phyloP scores from a whole-genome alignment of 2,888 invertebrate genomes.

The Diplazon laetatorius region DNA sequence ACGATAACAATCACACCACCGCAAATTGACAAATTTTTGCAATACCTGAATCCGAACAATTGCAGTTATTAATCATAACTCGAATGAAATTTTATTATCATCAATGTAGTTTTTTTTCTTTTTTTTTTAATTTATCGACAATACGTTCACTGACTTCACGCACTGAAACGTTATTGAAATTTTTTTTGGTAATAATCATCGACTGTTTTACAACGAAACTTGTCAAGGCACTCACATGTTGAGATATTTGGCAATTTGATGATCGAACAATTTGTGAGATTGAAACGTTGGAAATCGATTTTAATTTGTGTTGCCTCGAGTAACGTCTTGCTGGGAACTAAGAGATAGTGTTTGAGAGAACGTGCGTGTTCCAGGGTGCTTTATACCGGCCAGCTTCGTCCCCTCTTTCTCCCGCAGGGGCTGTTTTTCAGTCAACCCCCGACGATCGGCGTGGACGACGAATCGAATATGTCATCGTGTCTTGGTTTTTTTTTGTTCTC shows the following conservation, averaged over 20 bases:
- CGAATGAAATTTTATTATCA: neutral
- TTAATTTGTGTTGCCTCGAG: slow-evolving; percentile 11
- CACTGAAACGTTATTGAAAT: too few species aligned
- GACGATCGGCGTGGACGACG: slow-evolving; percentile 3
- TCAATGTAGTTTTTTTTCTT: too few species aligned
- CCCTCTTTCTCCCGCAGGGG: slow-evolving; percentile 13
- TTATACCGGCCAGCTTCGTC: slow-evolving; percentile 55
- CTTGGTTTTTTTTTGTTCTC: slow-evolving; percentile 7
- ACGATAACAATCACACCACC: slow-evolving; percentile 57
- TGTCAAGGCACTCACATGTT: slow-evolving; percentile 53
- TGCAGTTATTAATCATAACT: slow-evolving; percentile 6
- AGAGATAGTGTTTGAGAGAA: slow-evolving; percentile 52
- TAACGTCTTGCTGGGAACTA: slow-evolving; percentile 26
- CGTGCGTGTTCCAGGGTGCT: slow-evolving; percentile 24
- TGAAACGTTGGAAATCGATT: too few species aligned
- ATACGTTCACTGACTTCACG: too few species aligned
- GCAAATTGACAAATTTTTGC: slow-evolving; percentile 54
- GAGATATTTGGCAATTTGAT: slow-evolving; percentile 29
- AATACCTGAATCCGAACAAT: slow-evolving; percentile 50
- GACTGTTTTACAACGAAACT: too few species aligned
- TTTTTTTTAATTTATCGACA: neutral
- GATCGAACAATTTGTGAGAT: slow-evolving; percentile 2
- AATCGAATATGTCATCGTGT: neutral
- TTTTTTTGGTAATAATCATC: neutral
- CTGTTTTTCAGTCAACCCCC: neutral